Evolutionary conservation across 2,888 invertebrate species (phyloP), one percentile per base, ranked within the genome.

Genomic region (Chymomyza caudatula): DNA sequence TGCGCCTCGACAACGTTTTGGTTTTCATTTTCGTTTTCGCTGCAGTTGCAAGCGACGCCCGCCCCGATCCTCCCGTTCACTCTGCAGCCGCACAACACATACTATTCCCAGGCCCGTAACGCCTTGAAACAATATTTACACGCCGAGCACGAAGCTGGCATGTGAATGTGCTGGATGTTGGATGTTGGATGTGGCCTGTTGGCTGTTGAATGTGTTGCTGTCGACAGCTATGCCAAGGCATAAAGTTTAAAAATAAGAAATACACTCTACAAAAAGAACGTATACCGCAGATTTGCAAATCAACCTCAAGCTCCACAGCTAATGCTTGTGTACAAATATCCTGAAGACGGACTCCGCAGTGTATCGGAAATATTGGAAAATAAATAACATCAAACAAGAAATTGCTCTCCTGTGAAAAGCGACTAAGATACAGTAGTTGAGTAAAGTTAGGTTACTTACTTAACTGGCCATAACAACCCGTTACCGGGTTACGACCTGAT

Each of bases 141-240:
- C 87, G 82, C 87, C 76, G 83, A 76, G 87, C 89, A 88, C 88
- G 85, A 89, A 78, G 72, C 76, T 74, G 80, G 79, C 85, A 85
- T 79, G 76, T 76, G 73, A 74, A 69, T 80, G 84, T 71, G 73
- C 65, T 73, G 54, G 49, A 60, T 57, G 53, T 65, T 44, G 51
- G 52, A 58, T 55, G 43, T 23, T 59, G 22, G 44, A 17, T 37
- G 54, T 11, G 25, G 54, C 29, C 54, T 43, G 47, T 55, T 53
- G 22, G 55, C 51, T 29, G 61, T 37, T 63, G 63, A 43, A 55
- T 54, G 47, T 58, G 67, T 15, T 60, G 67, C 65, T 70, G 86
- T 75, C 78, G 82, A 76, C 77, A 81, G 77, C 77, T 86, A 78
- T 66, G 79, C 72, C 69, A 67, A 55, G 71, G 71, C 81, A 80